phyloP scores from a whole-genome alignment of 2,888 invertebrate species.

The Cheilosia impressa region DNA sequence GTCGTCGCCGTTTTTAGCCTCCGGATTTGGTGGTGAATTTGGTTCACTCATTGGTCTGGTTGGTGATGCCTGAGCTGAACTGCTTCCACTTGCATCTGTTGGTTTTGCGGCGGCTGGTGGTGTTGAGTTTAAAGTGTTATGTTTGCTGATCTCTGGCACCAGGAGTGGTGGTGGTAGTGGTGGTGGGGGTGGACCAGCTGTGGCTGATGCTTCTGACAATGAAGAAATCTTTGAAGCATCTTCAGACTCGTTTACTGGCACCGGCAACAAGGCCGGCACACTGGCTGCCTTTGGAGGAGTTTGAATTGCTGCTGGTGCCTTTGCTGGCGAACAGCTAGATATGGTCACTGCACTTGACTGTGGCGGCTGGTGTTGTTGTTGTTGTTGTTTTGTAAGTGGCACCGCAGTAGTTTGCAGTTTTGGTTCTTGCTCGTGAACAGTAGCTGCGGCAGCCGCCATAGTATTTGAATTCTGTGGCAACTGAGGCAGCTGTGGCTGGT shows the following conservation, averaged over 20 bases:
- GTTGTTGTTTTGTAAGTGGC: constrained; percentile 77
- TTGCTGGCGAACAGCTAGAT: constrained; percentile 52
- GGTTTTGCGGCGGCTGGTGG: constrained; percentile 26
- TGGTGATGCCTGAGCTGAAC: constrained; percentile 53
- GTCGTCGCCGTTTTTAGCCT: constrained; percentile 37
- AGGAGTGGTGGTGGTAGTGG: constrained; percentile 48
- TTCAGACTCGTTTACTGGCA: constrained; percentile 44
- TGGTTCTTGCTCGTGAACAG: constrained; percentile 52
- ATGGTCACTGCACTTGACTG: constrained; percentile 60
- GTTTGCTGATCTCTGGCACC: constrained; percentile 38
- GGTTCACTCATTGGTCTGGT: constrained; percentile 43
- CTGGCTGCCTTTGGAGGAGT: constrained; percentile 56
- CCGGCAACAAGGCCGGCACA: constrained; percentile 42
- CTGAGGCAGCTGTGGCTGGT: constrained; percentile 45
- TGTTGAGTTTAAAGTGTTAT: constrained; percentile 27
- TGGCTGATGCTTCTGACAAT: constrained; percentile 12
- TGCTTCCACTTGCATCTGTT: constrained; percentile 38
- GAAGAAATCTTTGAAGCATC: constrained; percentile 31
- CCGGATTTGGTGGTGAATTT: constrained; percentile 38
- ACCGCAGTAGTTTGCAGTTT: constrained; percentile 77
- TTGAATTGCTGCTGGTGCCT: constrained; percentile 43
- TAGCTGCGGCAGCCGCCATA: constrained; percentile 26
- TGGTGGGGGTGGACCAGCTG: constrained; percentile 19
- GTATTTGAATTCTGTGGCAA: constrained; percentile 43
- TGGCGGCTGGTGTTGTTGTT: constrained; percentile 73